phyloP scores from a whole-genome alignment of 2,888 invertebrate genomes.

The Ornithoptera alexandrae region DNA sequence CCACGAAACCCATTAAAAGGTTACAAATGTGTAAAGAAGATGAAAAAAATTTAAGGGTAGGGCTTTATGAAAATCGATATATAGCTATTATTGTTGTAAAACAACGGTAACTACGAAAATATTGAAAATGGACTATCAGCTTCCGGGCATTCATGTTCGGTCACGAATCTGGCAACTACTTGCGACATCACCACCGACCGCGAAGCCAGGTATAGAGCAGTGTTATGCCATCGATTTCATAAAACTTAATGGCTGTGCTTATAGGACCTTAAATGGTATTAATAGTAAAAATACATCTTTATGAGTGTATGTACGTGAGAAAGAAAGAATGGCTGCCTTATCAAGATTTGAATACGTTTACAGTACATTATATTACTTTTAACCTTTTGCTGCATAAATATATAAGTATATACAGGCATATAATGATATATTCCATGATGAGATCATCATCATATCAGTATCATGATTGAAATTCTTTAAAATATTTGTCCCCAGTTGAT shows the following conservation, averaged over 20 bases:
- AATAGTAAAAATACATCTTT: constrained; percentile 20
- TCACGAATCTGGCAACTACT: constrained; percentile 57
- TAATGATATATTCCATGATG: not conserved
- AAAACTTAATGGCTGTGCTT: constrained; percentile 44
- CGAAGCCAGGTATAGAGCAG: constrained; percentile 36
- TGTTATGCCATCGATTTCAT: constrained; percentile 55
- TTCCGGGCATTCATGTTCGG: constrained; percentile 69
- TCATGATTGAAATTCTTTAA: too few relatives aligned
- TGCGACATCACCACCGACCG: constrained; percentile 46
- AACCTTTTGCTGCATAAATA: too few relatives aligned
- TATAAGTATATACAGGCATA: not conserved
- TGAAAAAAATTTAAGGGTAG: not conserved
- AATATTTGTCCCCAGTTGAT: too few relatives aligned
- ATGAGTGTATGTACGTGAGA: constrained; percentile 7
- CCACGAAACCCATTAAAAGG: too few relatives aligned
- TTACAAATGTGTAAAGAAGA: not conserved
- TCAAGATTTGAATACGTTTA: not conserved
- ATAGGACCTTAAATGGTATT: constrained; percentile 31
- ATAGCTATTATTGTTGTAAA: constrained; percentile 10
- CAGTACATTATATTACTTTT: not conserved
- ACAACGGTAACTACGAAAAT: constrained; percentile 55
- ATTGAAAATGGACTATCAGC: constrained; percentile 59
- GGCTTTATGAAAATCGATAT: not conserved
- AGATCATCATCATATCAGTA: too few relatives aligned
- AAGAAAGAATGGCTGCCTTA: not conserved